These are phyloP conservation scores for Grus americana DNA, from an alignment of 2,113 vertebrate species.

Conservation along the genomic window DNA sequence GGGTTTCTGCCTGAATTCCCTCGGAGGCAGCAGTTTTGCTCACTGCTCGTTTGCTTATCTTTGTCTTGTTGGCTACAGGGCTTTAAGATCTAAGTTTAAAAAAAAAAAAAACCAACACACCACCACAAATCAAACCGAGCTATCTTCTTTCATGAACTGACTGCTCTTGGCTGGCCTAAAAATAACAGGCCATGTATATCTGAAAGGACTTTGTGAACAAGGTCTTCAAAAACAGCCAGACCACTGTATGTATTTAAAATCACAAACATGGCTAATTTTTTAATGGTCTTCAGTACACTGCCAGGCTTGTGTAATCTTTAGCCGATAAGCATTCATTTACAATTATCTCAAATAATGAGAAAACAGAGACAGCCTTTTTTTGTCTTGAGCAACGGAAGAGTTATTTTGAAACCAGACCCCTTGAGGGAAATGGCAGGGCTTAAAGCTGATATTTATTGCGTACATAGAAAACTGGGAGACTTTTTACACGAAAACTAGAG, in stretches of 20 bases:
- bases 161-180: slow-evolving; percentile 25
- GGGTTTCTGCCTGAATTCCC: neutral
- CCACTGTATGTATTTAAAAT: neutral
- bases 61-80: slow-evolving; percentile 3
- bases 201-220: slow-evolving; percentile 1
- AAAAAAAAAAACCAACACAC: neutral
- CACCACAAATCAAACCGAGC: neutral
- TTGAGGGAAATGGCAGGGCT: slow-evolving; percentile 1
- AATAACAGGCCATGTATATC: slow-evolving; percentile 12
- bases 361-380: slow-evolving; percentile 33
- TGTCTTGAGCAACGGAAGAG: neutral
- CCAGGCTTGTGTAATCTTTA: slow-evolving; percentile 10
- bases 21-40: neutral
- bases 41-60: neutral
- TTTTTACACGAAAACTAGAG: neutral
- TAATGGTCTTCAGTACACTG: neutral
- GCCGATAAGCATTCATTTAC: neutral
- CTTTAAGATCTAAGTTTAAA: slow-evolving; percentile 10
- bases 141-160: slow-evolving; percentile 6
- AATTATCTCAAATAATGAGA: slow-evolving; percentile 20
- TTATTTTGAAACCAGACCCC: slow-evolving; percentile 38
- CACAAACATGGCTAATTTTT: neutral
- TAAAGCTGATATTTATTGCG: neutral
- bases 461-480: neutral
- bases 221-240: neutral